Evolutionary conservation across 2,888 invertebrate genomes (phyloP).

Genomic region (Micoletzkya japonica): DNA sequence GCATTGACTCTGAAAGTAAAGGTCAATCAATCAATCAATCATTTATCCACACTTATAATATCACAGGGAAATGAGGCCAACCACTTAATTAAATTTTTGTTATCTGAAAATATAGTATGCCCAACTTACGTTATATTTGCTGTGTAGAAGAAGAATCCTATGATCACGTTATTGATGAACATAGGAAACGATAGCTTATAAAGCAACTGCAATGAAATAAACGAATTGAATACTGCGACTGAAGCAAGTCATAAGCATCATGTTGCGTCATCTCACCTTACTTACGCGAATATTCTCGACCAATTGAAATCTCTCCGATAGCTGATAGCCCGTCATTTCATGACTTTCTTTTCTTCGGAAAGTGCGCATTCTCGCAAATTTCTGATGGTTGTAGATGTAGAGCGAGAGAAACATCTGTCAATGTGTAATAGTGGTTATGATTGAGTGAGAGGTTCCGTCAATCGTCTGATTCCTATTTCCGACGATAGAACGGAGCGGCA

Average conservation of each 20-base stretch:
- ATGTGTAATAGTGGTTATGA: too few relatives aligned
- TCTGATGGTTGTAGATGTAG: conserved; percentile 2
- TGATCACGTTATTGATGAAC: conserved; percentile 1
- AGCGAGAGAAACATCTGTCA: conserved; percentile 13
- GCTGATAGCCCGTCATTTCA: conserved; percentile 12
- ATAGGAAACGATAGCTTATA: conserved; percentile 16
- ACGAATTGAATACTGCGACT: too few relatives aligned
- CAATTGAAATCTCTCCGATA: conserved; percentile 15
- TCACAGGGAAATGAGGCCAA: too few relatives aligned
- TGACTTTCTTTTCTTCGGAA: not conserved
- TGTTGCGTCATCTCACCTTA: not conserved
- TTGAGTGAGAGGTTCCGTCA: too few relatives aligned
- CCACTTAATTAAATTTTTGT: too few relatives aligned
- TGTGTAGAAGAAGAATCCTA: conserved; percentile 4
- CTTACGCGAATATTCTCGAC: conserved; percentile 24
- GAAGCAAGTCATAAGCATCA: too few relatives aligned
- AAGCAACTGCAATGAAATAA: conserved; percentile 13
- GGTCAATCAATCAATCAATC: not conserved
- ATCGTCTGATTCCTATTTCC: too few relatives aligned
- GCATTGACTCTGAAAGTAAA: not conserved
- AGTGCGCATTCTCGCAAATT: conserved; percentile 12
- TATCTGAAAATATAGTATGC: too few relatives aligned
- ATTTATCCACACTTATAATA: too few relatives aligned
- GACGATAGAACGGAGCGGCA: too few relatives aligned
- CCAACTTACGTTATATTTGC: too few relatives aligned